Base-by-base conservation (phyloP, 2,797 vertebrate species). In the Prunella strophiata region DNA sequence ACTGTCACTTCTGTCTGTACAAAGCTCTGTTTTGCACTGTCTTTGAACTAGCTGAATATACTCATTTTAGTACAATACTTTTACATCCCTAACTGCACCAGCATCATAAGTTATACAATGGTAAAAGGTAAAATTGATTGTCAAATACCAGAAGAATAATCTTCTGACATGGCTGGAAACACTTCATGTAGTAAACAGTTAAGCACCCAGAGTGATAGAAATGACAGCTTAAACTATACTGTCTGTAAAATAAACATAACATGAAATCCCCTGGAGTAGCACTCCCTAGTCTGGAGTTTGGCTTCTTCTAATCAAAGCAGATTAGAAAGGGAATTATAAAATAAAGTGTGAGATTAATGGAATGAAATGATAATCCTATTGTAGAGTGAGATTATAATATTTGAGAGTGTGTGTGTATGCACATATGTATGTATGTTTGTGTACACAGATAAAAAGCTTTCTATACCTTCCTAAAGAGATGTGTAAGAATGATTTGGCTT, bases 251-350 rank as follows among this genome's bases (percentile, higher is more conserved):
- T 75, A 30, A 84, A 77, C 22, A 4, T 81, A 89, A 54, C 45
- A 26, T 68, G 48, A 93, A 94, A 87, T 77, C 52, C 58, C 63
- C 51, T 67, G 57, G n/a, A 94, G 68, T 42, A 91, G 59, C 36
- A 50, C 54, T 73, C 27, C 55, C 13, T 26, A 73, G 58, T 50
- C 27, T 59, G 57, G n/a, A 54, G 10, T 80, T 85, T 75, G 15
- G 7, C 65, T 86, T 89, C 63, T 89, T 89, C 89, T 93, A 80
- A 83, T 80, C 75, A 88, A 70, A 79, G 70, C 54, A 67, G 34
- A 89, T 90, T 85, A 91, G 54, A 66, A 93, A 88, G 32, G 25
- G 36, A 68, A 84, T 93, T 94, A 48, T 76, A 73, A 91, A 91
- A 86, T 65, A 76, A 82, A 4, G 74, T 2, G 4, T 83, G 40